Evolutionary conservation across 2,797 vertebrate genomes (phyloP).

Genomic region (Sebastes itinus): DNA sequence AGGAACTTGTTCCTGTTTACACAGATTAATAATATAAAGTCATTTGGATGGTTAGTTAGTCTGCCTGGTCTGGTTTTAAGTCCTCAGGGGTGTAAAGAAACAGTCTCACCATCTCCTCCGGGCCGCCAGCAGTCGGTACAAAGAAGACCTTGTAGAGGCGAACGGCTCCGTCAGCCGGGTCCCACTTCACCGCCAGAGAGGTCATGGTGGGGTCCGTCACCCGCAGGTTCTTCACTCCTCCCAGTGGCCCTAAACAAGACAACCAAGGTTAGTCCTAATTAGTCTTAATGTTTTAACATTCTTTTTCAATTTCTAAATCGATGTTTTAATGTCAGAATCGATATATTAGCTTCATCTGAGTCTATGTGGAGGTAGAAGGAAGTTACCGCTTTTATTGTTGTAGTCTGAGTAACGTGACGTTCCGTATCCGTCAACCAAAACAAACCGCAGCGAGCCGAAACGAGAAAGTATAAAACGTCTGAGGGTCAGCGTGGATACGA

Average conservation of each 20-base stretch:
- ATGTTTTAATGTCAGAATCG: too few relatives aligned
- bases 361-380: too few relatives aligned
- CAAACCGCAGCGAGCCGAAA: too few relatives aligned
- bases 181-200: slow-evolving; percentile 91
- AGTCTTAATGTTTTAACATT: background rate
- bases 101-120: slow-evolving; percentile 89
- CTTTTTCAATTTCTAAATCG: too few relatives aligned
- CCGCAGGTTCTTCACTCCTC: slow-evolving; percentile 89
- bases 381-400: too few relatives aligned
- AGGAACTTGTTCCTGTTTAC: slow-evolving; percentile 86
- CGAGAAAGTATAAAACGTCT: too few relatives aligned
- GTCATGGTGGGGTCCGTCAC: slow-evolving; percentile 95
- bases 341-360: too few relatives aligned
- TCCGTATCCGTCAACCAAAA: too few relatives aligned
- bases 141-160: slow-evolving; percentile 94
- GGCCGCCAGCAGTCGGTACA: slow-evolving; percentile 83
- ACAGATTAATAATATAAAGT: background rate
- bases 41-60: background rate
- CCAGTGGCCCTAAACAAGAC: slow-evolving; percentile 82
- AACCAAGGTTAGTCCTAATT: background rate
- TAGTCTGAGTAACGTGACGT: too few relatives aligned
- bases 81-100: background rate
- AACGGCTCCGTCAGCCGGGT: slow-evolving; percentile 92
- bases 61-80: background rate
- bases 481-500: too few relatives aligned